Evolutionary conservation across 2,797 vertebrate genomes (phyloP).

Genomic region (Enteromius afrohamiltoni): DNA sequence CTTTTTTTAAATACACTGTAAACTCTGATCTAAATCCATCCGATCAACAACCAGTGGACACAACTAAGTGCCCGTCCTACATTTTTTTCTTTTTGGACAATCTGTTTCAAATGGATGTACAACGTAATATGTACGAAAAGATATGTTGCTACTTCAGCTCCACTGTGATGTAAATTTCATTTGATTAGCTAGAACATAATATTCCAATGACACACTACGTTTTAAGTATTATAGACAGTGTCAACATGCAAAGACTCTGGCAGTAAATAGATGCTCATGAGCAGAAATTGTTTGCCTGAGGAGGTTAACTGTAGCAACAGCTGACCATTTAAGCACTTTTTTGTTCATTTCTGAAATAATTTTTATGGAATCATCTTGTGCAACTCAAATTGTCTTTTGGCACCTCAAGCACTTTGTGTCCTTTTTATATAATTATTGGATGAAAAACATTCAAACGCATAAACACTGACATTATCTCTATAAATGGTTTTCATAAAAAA

Average conservation of each 20-base stretch:
- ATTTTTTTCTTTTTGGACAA: not conserved
- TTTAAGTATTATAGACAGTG: not conserved
- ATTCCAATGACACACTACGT: not conserved
- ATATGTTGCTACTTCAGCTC: not conserved
- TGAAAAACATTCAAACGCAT: not conserved
- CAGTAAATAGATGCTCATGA: not conserved
- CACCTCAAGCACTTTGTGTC: not conserved
- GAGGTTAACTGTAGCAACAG: not conserved
- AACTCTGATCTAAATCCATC: not conserved
- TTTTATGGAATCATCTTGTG: not conserved
- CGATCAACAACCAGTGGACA: not conserved
- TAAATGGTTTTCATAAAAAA: not conserved
- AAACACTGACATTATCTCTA: not conserved
- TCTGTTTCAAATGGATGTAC: not conserved
- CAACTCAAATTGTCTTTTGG: not conserved
- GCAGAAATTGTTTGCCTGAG: not conserved
- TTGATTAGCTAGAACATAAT: not conserved
- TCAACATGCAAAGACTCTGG: not conserved
- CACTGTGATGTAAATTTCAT: not conserved
- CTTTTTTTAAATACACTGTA: not conserved
- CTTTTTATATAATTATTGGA: not conserved
- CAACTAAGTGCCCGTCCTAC: not conserved
- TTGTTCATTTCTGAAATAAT: not conserved
- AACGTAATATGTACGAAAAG: not conserved
- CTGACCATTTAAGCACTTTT: not conserved